Conservation (phyloP, 2,113 vertebrate genomes). For the Pogona vitticeps region DNA sequence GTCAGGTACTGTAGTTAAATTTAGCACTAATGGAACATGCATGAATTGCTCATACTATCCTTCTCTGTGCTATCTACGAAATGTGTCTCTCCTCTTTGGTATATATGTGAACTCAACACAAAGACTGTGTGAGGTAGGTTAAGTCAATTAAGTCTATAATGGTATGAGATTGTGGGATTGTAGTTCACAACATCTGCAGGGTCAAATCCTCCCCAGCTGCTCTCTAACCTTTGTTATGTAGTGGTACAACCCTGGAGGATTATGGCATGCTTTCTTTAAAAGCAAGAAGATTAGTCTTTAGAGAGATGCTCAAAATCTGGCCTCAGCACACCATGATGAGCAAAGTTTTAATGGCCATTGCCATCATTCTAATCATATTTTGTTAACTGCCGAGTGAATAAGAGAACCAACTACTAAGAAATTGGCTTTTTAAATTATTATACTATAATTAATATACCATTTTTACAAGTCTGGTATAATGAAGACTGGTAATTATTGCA, state of each 20-base stretch:
- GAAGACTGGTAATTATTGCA: neutral
- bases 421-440: neutral
- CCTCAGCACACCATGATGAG: neutral
- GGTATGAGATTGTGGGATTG: neutral
- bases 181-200: neutral
- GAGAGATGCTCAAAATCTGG: neutral
- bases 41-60: neutral
- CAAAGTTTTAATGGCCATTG: neutral
- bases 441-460: neutral
- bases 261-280: neutral
- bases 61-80: neutral
- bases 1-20: neutral
- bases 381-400: neutral
- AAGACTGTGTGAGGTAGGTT: neutral
- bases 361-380: neutral
- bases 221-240: neutral
- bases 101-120: neutral
- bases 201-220: neutral
- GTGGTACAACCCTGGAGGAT: neutral
- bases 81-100: neutral
- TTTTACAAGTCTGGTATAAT: neutral
- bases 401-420: neutral
- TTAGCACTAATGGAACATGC: neutral
- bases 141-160: neutral
- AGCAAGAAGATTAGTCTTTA: neutral